Percentiles rank a stretch among this genome's conserved stretches.
Evolutionary conservation across 2,888 invertebrate species (phyloP).

Genomic region (Volucella inanis): DNA sequence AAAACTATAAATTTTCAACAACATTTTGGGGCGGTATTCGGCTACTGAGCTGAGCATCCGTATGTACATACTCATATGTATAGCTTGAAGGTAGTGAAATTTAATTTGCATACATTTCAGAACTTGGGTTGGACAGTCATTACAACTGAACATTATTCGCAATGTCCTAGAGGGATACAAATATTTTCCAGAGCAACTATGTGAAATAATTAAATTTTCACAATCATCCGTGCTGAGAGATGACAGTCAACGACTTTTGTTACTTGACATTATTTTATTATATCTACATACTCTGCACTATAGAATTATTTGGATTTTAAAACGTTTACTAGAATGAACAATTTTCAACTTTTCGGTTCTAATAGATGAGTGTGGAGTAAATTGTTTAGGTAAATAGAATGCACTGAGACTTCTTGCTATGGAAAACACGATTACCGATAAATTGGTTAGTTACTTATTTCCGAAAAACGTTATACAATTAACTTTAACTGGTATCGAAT

Average conservation of each 20-base stretch:
- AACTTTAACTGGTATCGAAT: too few species aligned
- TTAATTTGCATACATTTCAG: conserved; percentile 57
- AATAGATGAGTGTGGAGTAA: too few species aligned
- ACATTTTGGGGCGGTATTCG: neutral
- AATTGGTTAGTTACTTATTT: too few species aligned
- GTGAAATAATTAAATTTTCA: conserved; percentile 41
- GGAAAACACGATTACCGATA: too few species aligned
- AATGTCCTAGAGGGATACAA: conserved; percentile 33
- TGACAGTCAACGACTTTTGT: conserved; percentile 8
- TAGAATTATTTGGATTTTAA: too few species aligned
- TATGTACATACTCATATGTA: neutral
- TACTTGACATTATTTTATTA: conserved; percentile 6
- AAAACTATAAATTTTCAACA: neutral
- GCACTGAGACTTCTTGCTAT: too few species aligned
- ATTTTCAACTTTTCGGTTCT: too few species aligned
- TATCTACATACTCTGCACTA: neutral
- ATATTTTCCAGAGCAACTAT: conserved; percentile 32
- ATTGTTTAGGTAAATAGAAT: too few species aligned
- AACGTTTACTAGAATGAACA: too few species aligned
- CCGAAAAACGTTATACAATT: too few species aligned
- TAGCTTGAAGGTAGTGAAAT: conserved; percentile 33
- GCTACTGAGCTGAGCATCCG: neutral
- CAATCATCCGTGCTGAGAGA: conserved; percentile 14
- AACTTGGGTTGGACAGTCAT: conserved; percentile 31
- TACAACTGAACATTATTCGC: conserved; percentile 6